Evolutionary conservation across 2,888 invertebrate species (phyloP).

Genomic region (Darwinula stevensoni): DNA sequence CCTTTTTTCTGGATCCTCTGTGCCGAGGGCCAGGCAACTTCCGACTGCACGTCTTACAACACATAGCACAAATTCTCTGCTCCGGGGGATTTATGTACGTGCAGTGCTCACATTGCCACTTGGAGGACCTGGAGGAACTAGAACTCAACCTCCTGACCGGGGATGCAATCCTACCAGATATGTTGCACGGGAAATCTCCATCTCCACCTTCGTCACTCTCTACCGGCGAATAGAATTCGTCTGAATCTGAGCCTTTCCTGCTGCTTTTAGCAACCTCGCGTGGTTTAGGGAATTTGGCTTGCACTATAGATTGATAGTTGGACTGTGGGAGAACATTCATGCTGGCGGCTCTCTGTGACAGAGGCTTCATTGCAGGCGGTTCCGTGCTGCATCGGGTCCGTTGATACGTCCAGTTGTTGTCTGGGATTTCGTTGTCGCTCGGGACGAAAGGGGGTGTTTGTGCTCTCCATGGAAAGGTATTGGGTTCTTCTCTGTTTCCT

Average conservation of each 20-base stretch:
- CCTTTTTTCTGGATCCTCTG: too few species aligned
- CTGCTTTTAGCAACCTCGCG: slow-evolving; percentile 4
- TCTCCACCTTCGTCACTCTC: neutral
- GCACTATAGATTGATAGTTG: too few species aligned
- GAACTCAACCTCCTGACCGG: neutral
- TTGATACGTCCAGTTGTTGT: too few species aligned
- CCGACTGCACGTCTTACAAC: slow-evolving; percentile 48
- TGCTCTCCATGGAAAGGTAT: neutral
- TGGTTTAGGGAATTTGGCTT: too few species aligned
- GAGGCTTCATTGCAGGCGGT: too few species aligned
- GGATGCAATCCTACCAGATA: neutral
- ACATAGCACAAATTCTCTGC: slow-evolving; percentile 46
- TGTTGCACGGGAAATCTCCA: neutral
- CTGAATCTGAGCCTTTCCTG: slow-evolving; percentile 6
- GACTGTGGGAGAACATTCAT: too few species aligned
- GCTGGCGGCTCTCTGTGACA: too few species aligned
- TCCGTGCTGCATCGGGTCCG: too few species aligned
- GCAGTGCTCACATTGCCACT: slow-evolving; percentile 70
- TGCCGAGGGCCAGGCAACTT: too few species aligned
- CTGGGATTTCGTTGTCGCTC: neutral
- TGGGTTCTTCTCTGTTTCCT: too few species aligned
- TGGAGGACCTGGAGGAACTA: slow-evolving; percentile 9
- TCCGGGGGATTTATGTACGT: slow-evolving; percentile 57
- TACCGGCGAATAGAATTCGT: neutral
- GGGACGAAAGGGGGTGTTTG: neutral